Percentiles rank a stretch among this genome's conserved stretches.
Conservation (phyloP, 2,888 invertebrate genomes). For the Agriopis aurantiaria region DNA sequence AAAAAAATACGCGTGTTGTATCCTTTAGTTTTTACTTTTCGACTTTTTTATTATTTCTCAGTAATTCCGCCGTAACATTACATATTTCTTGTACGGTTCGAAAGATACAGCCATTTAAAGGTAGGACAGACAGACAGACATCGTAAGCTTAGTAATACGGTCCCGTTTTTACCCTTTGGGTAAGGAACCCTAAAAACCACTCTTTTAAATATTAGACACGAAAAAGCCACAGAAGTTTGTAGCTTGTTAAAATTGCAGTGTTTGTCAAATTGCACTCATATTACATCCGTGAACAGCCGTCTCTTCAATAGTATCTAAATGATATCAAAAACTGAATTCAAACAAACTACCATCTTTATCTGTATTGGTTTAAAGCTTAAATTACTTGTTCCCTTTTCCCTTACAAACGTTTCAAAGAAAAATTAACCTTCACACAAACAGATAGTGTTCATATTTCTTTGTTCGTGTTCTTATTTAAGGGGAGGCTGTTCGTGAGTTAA, state of each 20-base stretch:
- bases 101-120: too few relatives aligned
- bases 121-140: too few relatives aligned
- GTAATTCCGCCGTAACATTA: too few relatives aligned
- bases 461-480: conserved; percentile 57
- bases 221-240: neutral
- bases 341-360: conserved; percentile 62
- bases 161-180: too few relatives aligned
- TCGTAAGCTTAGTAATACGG: too few relatives aligned
- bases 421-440: conserved; percentile 46
- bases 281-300: conserved; percentile 8
- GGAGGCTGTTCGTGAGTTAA: conserved; percentile 76
- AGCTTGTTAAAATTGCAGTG: neutral
- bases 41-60: too few relatives aligned
- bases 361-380: conserved; percentile 48
- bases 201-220: neutral
- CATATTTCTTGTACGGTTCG: too few relatives aligned
- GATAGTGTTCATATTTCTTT: conserved; percentile 59
- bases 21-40: too few relatives aligned
- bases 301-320: conserved; percentile 54
- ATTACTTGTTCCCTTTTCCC: neutral
- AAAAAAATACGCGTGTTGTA: too few relatives aligned
- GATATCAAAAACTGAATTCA: conserved; percentile 68
- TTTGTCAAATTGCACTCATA: neutral
- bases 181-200: too few relatives aligned
- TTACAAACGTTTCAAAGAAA: conserved; percentile 38